Base-by-base conservation (phyloP, 1,140 invertebrate genomes). In the Tetramorium parvispinum region DNA sequence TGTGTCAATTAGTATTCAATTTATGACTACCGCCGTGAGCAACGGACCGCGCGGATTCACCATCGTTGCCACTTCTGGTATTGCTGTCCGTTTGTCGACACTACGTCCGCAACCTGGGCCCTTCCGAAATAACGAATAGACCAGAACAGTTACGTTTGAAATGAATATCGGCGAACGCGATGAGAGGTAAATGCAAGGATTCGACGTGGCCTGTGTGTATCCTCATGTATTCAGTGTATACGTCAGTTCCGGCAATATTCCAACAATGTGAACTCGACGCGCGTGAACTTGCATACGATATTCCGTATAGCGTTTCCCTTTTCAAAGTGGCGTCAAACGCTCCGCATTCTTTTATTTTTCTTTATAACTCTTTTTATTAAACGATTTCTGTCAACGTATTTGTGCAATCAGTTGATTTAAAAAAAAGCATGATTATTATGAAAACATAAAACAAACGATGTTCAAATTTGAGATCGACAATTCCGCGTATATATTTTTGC, bases 1-100 rank as follows among this genome's bases (percentile, higher is more conserved):
- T 85, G 82, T 93, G 92, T 93, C 92, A 93, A 93, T 94, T 93
- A 93, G 92, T 90, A 93, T 92, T 93, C 89, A 93, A 94, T 94
- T 93, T 92, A 94, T 93, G 87, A 89, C 87, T 77, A 65, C 57
- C 85, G 73, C 46, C 70, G 82, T 85, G 85, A 89, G 86, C 87
- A 87, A 78, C 63, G 75, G 21, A 49, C n/a, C 18, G 46, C 21
- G 89, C 37, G 55, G 77, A 83, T 76, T 75, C 55, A 63, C 66
- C 79, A 57, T 32, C 77, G 77, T 32, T 37, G 63, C 49, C 63
- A 49, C 46, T 51, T 21, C 43, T 46, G 37, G 65, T 86, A 68
- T 49, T 75, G 46, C 63, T 76, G 57, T 49, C 65, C 83, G 65
- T 78, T 49, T 75, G 70, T 86, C 66, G 53, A 27, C 73, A 27